Conservation (phyloP, 2,888 invertebrate genomes). For the Drosophila heteroneura region DNA sequence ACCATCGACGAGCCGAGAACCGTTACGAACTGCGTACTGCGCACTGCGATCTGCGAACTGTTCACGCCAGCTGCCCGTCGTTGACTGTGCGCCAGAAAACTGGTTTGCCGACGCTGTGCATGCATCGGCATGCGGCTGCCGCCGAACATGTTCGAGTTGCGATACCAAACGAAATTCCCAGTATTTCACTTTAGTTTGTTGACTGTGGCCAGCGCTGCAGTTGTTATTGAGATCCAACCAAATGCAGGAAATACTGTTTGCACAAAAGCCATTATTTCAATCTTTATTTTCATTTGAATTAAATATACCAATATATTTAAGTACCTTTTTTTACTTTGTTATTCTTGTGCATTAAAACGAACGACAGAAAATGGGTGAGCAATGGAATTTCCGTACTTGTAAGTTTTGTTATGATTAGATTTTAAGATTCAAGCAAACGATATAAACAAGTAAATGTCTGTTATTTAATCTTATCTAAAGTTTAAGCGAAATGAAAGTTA, state of each 20-base stretch:
- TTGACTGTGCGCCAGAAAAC: conserved; percentile 67
- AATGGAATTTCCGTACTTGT: neutral
- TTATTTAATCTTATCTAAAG: conserved; percentile 3
- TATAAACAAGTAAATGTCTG: neutral
- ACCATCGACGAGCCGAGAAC: conserved; percentile 47
- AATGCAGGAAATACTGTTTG: neutral
- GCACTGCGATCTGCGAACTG: conserved; percentile 44
- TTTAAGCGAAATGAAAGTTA: neutral
- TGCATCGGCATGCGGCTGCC: conserved; percentile 52
- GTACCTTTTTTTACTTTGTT: neutral
- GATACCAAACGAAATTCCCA: conserved; percentile 29
- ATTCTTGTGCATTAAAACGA: neutral
- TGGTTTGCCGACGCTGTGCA: conserved; percentile 49
- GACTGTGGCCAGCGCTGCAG: conserved; percentile 23
- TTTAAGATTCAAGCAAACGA: neutral
- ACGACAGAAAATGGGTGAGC: neutral
- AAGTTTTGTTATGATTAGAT: neutral
- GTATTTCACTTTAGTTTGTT: conserved; percentile 45
- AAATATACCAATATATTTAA: neutral
- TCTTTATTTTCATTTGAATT: neutral
- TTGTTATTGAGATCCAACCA: neutral
- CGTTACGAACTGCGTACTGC: conserved; percentile 34
- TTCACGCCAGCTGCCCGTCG: conserved; percentile 70
- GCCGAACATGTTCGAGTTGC: conserved; percentile 60
- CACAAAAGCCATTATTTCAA: neutral